Conservation (phyloP, 2,113 vertebrate genomes). For the Penelope pileata region DNA sequence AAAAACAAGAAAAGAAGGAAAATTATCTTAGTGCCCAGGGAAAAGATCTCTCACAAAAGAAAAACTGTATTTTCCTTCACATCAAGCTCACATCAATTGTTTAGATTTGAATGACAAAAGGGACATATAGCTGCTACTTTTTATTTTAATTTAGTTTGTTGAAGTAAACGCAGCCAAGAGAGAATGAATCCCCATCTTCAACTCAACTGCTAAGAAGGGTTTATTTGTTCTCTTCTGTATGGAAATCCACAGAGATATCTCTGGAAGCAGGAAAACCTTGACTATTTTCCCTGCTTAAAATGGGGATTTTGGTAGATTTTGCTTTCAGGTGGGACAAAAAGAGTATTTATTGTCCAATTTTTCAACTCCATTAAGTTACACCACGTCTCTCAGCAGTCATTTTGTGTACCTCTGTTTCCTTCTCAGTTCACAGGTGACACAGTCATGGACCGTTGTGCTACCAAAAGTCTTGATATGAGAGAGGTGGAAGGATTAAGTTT, state of each 20-base stretch:
- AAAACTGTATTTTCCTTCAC: not conserved
- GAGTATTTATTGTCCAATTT: not conserved
- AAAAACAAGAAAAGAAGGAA: not conserved
- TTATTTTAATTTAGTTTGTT: not conserved
- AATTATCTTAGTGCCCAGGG: not conserved
- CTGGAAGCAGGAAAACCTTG: not conserved
- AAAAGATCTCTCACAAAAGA: not conserved
- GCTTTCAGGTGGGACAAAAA: not conserved
- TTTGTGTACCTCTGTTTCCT: not conserved
- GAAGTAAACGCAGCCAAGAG: not conserved
- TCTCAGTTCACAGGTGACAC: not conserved
- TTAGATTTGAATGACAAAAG: not conserved
- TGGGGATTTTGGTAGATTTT: not conserved
- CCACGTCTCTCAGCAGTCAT: not conserved
- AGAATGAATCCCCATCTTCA: not conserved
- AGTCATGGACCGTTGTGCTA: no score
- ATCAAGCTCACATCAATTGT: not conserved
- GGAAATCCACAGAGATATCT: not conserved
- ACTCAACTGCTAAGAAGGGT: not conserved
- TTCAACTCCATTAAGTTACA: not conserved
- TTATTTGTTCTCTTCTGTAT: not conserved
- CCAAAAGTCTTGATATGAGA: not conserved
- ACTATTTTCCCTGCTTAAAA: not conserved
- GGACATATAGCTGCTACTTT: not conserved
- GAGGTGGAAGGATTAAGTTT: not conserved